phyloP scores from a whole-genome alignment of 1,140 invertebrate species.

The Phymastichus coffea region DNA sequence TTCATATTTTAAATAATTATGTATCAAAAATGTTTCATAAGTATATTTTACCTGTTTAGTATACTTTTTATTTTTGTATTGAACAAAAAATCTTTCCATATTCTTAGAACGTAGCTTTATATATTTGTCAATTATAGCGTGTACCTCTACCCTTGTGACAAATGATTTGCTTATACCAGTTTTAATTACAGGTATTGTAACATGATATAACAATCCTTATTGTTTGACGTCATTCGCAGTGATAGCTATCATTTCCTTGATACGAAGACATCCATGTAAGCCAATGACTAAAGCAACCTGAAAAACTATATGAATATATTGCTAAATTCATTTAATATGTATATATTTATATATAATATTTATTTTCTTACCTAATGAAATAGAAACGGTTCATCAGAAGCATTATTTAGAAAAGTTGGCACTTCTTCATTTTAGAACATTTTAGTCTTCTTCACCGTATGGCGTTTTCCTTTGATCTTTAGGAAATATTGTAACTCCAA shows the following conservation, averaged over 20 bases:
- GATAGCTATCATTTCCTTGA: not conserved
- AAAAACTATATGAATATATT: not conserved
- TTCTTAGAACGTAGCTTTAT: not conserved
- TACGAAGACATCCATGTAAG: not conserved
- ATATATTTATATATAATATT: not conserved
- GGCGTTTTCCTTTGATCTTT: not conserved
- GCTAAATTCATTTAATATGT: not conserved
- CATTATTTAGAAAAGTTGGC: not conserved
- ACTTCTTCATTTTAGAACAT: not conserved
- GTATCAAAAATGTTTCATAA: too few relatives aligned
- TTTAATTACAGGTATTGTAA: not conserved
- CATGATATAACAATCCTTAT: not conserved
- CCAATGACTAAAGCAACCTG: not conserved
- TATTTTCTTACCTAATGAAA: not conserved
- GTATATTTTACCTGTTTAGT: too few relatives aligned
- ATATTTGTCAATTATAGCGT: not conserved
- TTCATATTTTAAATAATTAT: too few relatives aligned
- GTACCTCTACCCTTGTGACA: not conserved
- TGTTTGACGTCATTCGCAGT: not conserved
- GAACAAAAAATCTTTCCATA: not conserved
- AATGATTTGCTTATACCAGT: not conserved
- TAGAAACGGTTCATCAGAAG: not conserved
- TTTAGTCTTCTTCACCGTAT: not conserved
- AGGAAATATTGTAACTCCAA: not conserved
- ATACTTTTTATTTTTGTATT: not conserved